Base-by-base conservation (phyloP, 2,888 invertebrate genomes). In the Leptodirus hochenwartii region DNA sequence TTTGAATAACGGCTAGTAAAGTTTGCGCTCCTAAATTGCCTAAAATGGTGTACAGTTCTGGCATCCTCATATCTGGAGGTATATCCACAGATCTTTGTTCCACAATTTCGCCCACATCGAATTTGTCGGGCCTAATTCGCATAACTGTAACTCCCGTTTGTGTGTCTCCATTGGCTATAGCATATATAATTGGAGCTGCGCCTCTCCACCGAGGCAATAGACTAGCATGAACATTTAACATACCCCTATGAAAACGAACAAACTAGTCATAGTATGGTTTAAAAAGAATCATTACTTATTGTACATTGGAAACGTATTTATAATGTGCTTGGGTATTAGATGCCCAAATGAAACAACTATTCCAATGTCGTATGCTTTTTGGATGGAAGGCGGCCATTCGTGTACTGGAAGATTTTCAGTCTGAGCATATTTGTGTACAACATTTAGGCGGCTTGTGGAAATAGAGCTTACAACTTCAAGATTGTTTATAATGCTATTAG, bases 321-420 rank as follows among this genome's bases (percentile, higher is more conserved):
- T 79, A 0, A 88, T 51, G 30, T 62, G 50, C 38, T 66, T 58
- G 22, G 87, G 87, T 44, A 95, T 85, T 35, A 95, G 59, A 48
- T 87, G 76, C 0, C 95, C 93, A 63, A 95, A 95, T 0, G 93
- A 91, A 2, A 84, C 88, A 15, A 95, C 81, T 27, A 93, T 57
- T 4, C 93, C 93, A 34, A 93, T 55, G 49, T 93, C 77, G 59
- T 75, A 90, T 29, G 63, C 54, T 9, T 51, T 47, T 62, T 44
- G 22, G 16, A 24, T n/a, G 51, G 39, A 5, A 22, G 4, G 15
- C 54, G 76, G 75, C 87, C 87, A 90, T 34, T 61, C 48, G 40
- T 72, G 61, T 11, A 74, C 47, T 10, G 49, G 48, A 13, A 84
- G 56, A 17, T 67, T 58, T 42, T 72, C 58, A 12, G 64, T 43